Percentiles rank a stretch among this genome's conserved stretches.
Evolutionary conservation across 2,113 vertebrate genomes (phyloP).

Genomic region (Dascyllus trimaculatus): DNA sequence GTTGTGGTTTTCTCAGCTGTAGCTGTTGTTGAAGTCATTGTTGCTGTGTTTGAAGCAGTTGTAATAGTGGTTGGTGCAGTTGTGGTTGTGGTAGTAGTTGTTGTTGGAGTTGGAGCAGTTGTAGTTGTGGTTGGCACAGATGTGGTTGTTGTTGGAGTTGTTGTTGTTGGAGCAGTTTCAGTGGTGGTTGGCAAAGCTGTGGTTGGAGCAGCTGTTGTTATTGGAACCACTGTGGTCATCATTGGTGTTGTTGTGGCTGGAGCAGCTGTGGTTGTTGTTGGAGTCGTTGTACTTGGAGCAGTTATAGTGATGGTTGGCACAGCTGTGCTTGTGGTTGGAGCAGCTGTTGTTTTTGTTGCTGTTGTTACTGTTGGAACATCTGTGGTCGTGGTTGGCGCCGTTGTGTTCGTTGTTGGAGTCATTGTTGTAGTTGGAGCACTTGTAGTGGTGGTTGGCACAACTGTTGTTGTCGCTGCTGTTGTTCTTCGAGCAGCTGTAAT

Average conservation of each 20-base stretch:
- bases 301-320: too few species aligned
- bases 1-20: background rate
- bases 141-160: background rate
- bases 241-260: background rate
- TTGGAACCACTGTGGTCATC: background rate
- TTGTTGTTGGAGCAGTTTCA: background rate
- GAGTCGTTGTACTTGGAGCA: background rate
- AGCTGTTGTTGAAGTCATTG: background rate
- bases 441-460: background rate
- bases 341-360: background rate
- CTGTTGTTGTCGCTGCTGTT: too few species aligned
- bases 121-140: background rate
- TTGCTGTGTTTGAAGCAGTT: background rate
- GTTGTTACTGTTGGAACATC: background rate
- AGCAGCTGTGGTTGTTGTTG: background rate
- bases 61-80: background rate
- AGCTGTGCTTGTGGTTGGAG: background rate
- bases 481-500: background rate
- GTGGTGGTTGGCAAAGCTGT: too few species aligned
- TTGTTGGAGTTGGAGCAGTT: too few species aligned
- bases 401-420: background rate
- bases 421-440: background rate
- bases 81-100: too few species aligned
- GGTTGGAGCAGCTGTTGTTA: too few species aligned
- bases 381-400: background rate